These are phyloP conservation scores for Latheticus oryzae DNA, from an alignment of 2,888 invertebrate species.

Conservation along the genomic window DNA sequence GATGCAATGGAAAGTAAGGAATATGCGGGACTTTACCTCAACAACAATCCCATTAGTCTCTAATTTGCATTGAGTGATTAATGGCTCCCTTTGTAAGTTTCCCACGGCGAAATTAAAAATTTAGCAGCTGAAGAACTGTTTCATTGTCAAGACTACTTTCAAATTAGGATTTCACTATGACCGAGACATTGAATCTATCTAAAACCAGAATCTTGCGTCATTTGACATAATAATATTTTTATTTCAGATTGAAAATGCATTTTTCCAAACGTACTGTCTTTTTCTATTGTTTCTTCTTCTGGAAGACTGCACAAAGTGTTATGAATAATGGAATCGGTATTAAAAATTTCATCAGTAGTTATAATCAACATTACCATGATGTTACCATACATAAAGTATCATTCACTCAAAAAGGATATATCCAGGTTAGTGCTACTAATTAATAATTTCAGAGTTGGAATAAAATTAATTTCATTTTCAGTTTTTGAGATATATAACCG, in stretches of 20 bases:
- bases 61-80: no score
- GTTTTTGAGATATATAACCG: constrained; percentile 68
- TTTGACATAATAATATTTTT: neutral
- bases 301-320: constrained; percentile 43
- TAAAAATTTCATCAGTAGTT: constrained; percentile 35
- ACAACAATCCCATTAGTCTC: no score
- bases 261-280: constrained; percentile 27
- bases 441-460: neutral
- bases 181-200: no score
- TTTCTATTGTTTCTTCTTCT: constrained; percentile 33
- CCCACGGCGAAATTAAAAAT: no score
- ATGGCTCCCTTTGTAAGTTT: no score
- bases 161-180: no score
- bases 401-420: constrained; percentile 76
- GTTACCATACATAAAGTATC: constrained; percentile 70
- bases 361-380: constrained; percentile 33
- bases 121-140: no score
- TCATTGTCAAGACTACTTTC: constrained; percentile 37
- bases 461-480: no score
- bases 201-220: constrained; percentile 25
- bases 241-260: constrained; percentile 42
- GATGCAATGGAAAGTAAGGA: no score
- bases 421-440: constrained; percentile 68
- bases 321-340: constrained; percentile 33
- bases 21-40: no score